Base-by-base conservation (phyloP, 2,888 invertebrate species). In the Hermaeophaga mercurialis region DNA sequence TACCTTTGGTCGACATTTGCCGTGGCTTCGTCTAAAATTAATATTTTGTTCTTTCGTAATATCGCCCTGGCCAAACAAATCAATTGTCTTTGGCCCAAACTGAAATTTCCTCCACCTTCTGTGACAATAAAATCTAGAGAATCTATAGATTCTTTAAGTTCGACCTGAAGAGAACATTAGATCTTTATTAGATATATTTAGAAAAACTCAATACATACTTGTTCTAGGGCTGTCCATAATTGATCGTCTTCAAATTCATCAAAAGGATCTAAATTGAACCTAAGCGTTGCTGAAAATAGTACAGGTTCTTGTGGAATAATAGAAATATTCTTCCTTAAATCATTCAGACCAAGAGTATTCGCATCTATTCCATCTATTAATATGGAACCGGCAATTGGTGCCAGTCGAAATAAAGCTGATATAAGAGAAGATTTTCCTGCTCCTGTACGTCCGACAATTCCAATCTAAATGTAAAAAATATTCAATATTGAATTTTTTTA, bases 251-350 rank as follows among this genome's bases (percentile, higher is more conserved):
- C 81, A 64, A 85, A 86, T 70, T 88, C 85, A 44, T 85, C 81
- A 72, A 93, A 89, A 0, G 94, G 94, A 80, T 94, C 94, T 71
- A 94, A 80, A 77, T 94, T 94, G 72, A 89, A 85, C 5, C 94
- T 82, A 36, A 94, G 76, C n/a, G 89, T 87, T 8, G 90, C 90
- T 0, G 90, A 89, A 75, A 94, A 94, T 14, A 94, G 76, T 17
- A 93, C 87, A 0, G 94, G 94, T 70, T 94, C 93, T 80, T 96
- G 96, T 0, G 96, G 96, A 70, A 96, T 96, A 57, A 96, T 95
- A 0, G 95, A 89, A 53, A 96, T 89, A 67, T 87, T 88, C 49
- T 84, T 84, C 45, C 96, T 81, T 19, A 96, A 79, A 69, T 91
- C 89, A 74, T 88, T 84, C 2, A 95, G 80, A 1, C 90, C 90